phyloP scores from a whole-genome alignment of 2,113 vertebrate species.

The Lophius piscatorius region DNA sequence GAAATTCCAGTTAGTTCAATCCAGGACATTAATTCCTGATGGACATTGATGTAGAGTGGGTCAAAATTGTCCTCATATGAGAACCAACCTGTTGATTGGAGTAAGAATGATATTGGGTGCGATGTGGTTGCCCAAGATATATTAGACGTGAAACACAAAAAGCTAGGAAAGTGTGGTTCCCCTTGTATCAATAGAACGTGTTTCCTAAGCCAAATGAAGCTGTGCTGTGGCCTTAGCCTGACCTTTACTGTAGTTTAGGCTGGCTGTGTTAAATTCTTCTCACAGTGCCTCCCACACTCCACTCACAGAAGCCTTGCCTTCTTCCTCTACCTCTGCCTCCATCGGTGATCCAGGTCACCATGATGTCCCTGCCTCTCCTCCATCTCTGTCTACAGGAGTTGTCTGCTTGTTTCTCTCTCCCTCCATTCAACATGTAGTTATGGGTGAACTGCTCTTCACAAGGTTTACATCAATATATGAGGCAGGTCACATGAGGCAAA shows the following conservation, averaged over 20 bases:
- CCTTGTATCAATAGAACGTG: too few relatives aligned
- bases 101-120: too few relatives aligned
- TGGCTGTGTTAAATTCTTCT: too few relatives aligned
- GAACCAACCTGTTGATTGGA: background rate
- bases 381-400: conserved; percentile 3
- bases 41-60: conserved; percentile 4
- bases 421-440: background rate
- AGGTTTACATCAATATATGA: conserved; percentile 53
- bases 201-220: too few relatives aligned
- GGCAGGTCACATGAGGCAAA: conserved; percentile 37
- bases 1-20: conserved; percentile 26
- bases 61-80: conserved; percentile 13
- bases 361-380: conserved; percentile 50
- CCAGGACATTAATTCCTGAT: conserved; percentile 25
- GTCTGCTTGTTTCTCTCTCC: background rate
- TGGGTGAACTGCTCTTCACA: conserved; percentile 31
- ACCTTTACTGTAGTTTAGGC: too few relatives aligned
- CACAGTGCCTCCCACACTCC: too few relatives aligned
- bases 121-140: background rate
- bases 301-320: conserved; percentile 62
- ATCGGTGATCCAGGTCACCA: conserved; percentile 39
- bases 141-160: background rate
- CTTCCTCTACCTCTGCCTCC: conserved; percentile 42
- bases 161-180: conserved; percentile 1
- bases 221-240: conserved; percentile 14